Percentiles rank a stretch among this genome's conserved stretches.
Evolutionary conservation across 1,140 invertebrate genomes (phyloP).

Genomic region (Sarcophaga bullata): DNA sequence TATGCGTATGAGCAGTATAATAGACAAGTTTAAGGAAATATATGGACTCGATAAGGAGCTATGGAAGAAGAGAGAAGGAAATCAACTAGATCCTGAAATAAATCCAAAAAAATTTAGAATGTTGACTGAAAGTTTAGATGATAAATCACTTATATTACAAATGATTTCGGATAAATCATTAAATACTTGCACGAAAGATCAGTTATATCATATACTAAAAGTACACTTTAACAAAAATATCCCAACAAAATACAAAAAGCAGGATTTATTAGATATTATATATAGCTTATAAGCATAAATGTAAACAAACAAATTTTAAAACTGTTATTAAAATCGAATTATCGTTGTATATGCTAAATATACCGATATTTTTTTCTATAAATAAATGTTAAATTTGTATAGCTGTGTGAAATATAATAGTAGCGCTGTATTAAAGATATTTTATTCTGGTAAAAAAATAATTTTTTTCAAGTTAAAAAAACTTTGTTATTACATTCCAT

Average conservation of each 20-base stretch:
- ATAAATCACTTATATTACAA: conserved; percentile 47
- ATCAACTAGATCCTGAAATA: conserved; percentile 10
- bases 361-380: too few relatives aligned
- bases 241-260: conserved; percentile 45
- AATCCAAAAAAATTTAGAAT: conserved; percentile 56
- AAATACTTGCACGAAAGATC: conserved; percentile 48
- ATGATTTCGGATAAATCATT: conserved; percentile 49
- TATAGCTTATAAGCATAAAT: conserved; percentile 7
- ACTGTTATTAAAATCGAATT: too few relatives aligned
- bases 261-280: conserved; percentile 50
- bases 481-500: too few relatives aligned
- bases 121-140: conserved; percentile 46
- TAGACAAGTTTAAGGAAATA: conserved; percentile 51
- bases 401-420: too few relatives aligned
- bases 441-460: too few relatives aligned
- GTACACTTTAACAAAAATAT: conserved; percentile 48
- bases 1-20: conserved; percentile 53
- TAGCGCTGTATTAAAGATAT: too few relatives aligned
- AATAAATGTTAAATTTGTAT: too few relatives aligned
- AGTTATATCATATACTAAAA: conserved; percentile 51
- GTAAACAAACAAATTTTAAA: too few relatives aligned
- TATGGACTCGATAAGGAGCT: conserved; percentile 51
- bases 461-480: too few relatives aligned
- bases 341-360: too few relatives aligned
- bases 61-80: conserved; percentile 52